Evolutionary conservation across 2,888 invertebrate genomes (phyloP), one percentile per base, ranked within the genome.

Genomic region (Rotaria socialis): DNA sequence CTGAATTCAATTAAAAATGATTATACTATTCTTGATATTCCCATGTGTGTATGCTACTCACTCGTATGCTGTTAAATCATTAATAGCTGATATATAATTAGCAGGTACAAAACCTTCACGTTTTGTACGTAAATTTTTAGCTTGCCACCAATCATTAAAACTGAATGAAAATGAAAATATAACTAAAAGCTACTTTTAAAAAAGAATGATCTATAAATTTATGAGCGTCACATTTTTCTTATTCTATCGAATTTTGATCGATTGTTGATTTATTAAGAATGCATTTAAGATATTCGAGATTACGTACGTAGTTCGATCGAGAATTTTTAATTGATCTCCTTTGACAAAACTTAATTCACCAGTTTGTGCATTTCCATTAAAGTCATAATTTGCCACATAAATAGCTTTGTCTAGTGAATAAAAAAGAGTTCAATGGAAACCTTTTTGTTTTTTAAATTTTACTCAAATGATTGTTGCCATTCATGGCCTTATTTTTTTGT

Each of bases 131-230:
- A 85, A 27, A 60, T 87, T 85, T 84, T 84, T 87, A 11, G 87
- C 87, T 43, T 85, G 50, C 87, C 87, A 87, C 87, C 87, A 87
- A 55, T 87, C 87, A 11, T 85, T 85, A 85, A 85, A 85, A 24
- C 85, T 85, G n/a, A 0, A 67, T 3, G 14, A 14, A 67, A 47
- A 47, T 11, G 11, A 47, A 47, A 47, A 47, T 47, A 7, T 10
- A 47, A 47, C 47, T 47, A 47, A 47, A 7, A 47, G 11, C 47
- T 47, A 11, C 47, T 47, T 47, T 35, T n/a, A n/a, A 35, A 1
- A 35, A 47, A 47, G 11, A 47, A 47, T 47, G 47, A 47, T 47
- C 47, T 47, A 47, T 47, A 10, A 47, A 47, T 47, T 11, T 47
- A 47, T 10, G 7, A 11, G 4, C 7, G 4, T 35, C 35, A 47